A percentile compares a stretch with the other conserved stretches of the same genome.
Evolutionary conservation across 2,113 vertebrate genomes (phyloP).

Genomic region (Aspiorhynchus laticeps): DNA sequence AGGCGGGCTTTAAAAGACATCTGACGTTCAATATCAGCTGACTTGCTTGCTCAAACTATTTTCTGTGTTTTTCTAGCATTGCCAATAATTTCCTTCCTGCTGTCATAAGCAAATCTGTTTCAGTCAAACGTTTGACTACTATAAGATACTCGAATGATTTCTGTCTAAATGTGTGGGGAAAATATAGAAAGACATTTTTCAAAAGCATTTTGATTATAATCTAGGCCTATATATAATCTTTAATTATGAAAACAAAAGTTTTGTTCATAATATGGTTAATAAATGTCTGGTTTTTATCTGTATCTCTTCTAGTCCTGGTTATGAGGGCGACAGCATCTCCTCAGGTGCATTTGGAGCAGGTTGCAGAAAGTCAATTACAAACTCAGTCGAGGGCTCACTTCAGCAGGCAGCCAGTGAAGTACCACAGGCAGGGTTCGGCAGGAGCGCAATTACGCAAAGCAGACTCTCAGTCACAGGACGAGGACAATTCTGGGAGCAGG

Average conservation of each 20-base stretch:
- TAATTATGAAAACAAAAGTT: background rate
- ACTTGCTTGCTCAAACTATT: conserved; percentile 30
- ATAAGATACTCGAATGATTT: background rate
- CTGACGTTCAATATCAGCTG: conserved; percentile 20
- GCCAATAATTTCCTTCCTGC: background rate
- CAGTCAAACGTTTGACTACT: background rate
- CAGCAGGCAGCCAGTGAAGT: conserved; percentile 83
- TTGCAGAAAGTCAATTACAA: conserved; percentile 49
- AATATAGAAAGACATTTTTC: background rate
- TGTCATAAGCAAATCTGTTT: background rate
- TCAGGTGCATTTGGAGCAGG: conserved; percentile 30
- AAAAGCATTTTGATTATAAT: background rate
- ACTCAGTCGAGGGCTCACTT: conserved; percentile 75
- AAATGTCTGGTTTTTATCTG: background rate
- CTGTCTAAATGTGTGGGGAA: background rate
- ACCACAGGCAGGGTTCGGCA: conserved; percentile 67
- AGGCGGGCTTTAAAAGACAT: conserved; percentile 60
- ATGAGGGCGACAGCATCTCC: conserved; percentile 62
- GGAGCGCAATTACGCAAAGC: conserved; percentile 61
- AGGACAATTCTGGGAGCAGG: background rate
- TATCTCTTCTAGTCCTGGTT: conserved; percentile 71
- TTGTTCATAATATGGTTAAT: background rate
- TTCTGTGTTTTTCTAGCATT: conserved; percentile 26
- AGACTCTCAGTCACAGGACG: conserved; percentile 46
- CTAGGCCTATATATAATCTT: too few species aligned